phyloP scores from a whole-genome alignment of 2,797 vertebrate species.

The Morus bassanus region DNA sequence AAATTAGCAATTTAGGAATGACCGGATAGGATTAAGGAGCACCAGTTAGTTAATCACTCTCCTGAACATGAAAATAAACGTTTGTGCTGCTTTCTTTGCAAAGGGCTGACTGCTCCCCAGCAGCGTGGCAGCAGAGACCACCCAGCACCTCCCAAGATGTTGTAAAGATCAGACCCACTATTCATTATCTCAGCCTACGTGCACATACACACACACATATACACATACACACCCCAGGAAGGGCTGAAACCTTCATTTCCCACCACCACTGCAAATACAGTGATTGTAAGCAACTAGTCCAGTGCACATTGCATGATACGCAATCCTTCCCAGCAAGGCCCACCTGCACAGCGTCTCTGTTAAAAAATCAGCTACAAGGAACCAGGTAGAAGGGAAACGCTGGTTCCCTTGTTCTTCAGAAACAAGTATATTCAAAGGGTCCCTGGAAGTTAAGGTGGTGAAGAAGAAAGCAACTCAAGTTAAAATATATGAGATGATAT shows the following conservation, averaged over 20 bases:
- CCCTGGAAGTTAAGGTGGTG: neutral
- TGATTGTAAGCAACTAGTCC: neutral
- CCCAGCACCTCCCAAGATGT: neutral
- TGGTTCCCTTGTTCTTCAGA: neutral
- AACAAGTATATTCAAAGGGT: neutral
- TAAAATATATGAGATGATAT: neutral
- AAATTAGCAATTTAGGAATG: neutral
- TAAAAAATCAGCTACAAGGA: neutral
- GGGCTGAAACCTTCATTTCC: neutral
- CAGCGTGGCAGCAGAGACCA: neutral
- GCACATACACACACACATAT: rapidly evolving
- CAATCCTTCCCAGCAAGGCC: neutral
- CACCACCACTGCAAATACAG: neutral
- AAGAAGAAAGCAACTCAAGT: neutral
- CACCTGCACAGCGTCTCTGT: neutral
- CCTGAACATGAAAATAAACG: neutral
- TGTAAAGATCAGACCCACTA: neutral
- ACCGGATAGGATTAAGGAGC: neutral
- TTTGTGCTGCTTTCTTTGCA: neutral
- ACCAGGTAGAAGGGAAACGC: neutral
- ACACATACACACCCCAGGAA: neutral
- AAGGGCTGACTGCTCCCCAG: neutral
- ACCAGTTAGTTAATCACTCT: neutral
- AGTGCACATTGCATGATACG: neutral
- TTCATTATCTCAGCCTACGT: neutral